Conservation (phyloP, 2,797 vertebrate genomes). For the Paratrypauchen microcephalus region DNA sequence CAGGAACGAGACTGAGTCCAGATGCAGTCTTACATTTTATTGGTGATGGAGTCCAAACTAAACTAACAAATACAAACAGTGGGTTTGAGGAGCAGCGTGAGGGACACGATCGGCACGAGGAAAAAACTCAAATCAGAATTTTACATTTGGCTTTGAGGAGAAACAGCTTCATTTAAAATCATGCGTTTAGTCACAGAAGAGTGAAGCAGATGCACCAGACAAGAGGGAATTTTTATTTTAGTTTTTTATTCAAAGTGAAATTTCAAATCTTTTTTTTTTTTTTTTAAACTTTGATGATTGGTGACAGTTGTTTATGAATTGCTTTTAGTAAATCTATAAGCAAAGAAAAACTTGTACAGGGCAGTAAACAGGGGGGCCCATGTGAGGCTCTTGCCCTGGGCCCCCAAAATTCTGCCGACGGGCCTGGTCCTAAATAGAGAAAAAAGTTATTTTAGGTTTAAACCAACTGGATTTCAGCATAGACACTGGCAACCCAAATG, state of each 20-base stretch:
- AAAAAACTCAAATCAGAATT: constrained; percentile 52
- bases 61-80: constrained; percentile 84
- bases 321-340: too few relatives aligned
- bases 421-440: too few relatives aligned
- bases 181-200: constrained; percentile 94
- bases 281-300: background rate
- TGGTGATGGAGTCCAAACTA: constrained; percentile 90
- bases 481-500: too few relatives aligned
- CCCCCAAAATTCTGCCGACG: too few relatives aligned
- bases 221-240: constrained; percentile 25
- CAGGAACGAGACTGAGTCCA: background rate
- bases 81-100: constrained; percentile 73
- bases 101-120: constrained; percentile 94
- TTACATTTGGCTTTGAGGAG: constrained; percentile 83
- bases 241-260: background rate
- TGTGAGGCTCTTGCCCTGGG: too few relatives aligned
- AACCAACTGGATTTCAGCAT: too few relatives aligned
- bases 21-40: constrained; percentile 92
- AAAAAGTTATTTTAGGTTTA: too few relatives aligned
- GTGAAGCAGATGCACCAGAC: constrained; percentile 87
- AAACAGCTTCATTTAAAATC: constrained; percentile 85
- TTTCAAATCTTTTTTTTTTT: background rate
- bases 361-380: too few relatives aligned
- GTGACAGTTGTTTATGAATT: too few relatives aligned
- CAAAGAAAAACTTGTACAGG: too few relatives aligned